A percentile compares a stretch with the other conserved stretches of the same genome.
Conservation (phyloP, 2,888 invertebrate genomes). For the Cephonodes hylas region DNA sequence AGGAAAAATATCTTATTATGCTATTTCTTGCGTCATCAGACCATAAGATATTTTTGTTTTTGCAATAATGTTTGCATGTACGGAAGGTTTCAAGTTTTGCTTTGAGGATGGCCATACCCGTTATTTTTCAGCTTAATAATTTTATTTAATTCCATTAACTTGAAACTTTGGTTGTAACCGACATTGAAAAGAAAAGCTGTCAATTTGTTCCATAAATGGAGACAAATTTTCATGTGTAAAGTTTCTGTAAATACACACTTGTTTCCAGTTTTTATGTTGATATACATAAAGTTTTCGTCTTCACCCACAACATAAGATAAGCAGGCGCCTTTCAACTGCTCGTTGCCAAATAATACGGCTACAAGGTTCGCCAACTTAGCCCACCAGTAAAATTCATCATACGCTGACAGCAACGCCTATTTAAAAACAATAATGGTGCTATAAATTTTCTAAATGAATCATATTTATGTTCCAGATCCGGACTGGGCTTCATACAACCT, state of each 20-base stretch:
- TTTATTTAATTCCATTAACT: no score
- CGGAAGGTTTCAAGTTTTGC: no score
- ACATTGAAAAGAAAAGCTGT: no score
- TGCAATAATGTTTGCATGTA: background rate
- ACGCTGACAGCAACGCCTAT: background rate
- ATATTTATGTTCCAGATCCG: slow-evolving; percentile 82
- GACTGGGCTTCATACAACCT: slow-evolving; percentile 96
- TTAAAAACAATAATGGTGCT: background rate
- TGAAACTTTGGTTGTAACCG: no score
- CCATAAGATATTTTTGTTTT: background rate
- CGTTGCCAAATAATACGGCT: background rate
- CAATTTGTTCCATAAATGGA: no score
- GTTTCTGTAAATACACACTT: no score
- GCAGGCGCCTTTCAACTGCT: background rate
- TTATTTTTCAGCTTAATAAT: no score
- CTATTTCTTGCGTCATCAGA: background rate
- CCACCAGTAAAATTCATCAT: background rate
- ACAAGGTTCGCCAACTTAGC: background rate
- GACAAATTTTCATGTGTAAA: no score
- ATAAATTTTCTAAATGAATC: background rate
- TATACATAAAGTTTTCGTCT: no score
- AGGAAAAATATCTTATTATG: background rate
- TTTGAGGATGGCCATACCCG: no score
- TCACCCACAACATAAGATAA: no score
- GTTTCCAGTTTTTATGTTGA: no score